Conservation (phyloP, 1,140 invertebrate genomes). For the Himalopsyche phryganea region DNA sequence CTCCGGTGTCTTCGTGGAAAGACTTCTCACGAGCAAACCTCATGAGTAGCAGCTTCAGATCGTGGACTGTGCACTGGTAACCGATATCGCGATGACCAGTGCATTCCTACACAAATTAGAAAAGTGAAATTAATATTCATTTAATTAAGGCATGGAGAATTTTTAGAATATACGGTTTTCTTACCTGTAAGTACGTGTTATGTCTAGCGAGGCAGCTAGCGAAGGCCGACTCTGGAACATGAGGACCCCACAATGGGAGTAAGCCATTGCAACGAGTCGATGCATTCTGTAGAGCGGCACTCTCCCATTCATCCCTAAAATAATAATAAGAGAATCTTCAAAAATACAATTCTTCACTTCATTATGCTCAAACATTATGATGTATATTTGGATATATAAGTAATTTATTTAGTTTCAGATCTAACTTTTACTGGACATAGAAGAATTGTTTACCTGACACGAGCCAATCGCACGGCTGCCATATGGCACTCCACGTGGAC, state of each 20-base stretch:
- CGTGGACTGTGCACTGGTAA: constrained; percentile 85
- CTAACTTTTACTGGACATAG: too few relatives aligned
- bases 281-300: constrained; percentile 94
- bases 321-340: neutral
- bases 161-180: too few relatives aligned
- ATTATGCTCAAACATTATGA: too few relatives aligned
- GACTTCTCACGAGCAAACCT: constrained; percentile 91
- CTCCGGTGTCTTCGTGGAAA: constrained; percentile 96
- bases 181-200: constrained; percentile 79
- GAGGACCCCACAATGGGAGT: constrained; percentile 92
- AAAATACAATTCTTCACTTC: neutral
- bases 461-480: constrained; percentile 78
- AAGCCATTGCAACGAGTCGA: constrained; percentile 97
- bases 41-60: constrained; percentile 86
- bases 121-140: neutral
- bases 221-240: constrained; percentile 92
- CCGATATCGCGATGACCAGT: constrained; percentile 85
- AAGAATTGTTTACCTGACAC: constrained; percentile 59
- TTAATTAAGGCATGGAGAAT: too few relatives aligned
- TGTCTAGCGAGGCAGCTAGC: constrained; percentile 89
- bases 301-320: constrained; percentile 92
- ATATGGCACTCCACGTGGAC: constrained; percentile 98
- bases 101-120: constrained; percentile 69
- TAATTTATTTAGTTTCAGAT: too few relatives aligned
- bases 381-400: constrained; percentile 1